Conservation (phyloP, 2,888 invertebrate genomes). For the Drosophila austrosaltans region DNA sequence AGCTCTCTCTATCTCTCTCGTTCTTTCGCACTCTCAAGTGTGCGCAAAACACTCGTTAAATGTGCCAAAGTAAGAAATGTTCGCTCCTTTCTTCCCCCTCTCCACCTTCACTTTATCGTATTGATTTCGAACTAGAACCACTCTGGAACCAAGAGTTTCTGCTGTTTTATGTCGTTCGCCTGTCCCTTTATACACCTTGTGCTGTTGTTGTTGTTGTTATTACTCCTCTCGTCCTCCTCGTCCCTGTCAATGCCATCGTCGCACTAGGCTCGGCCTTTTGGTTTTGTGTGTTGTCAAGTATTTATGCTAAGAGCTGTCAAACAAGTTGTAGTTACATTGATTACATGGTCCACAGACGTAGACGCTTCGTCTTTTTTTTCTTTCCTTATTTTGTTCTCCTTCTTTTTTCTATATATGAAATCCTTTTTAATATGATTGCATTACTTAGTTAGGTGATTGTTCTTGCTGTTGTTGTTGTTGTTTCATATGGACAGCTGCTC, state of each 20-base stretch:
- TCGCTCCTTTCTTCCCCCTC: neutral
- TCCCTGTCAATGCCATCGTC: conserved; percentile 8
- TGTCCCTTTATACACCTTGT: conserved; percentile 52
- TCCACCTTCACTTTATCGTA: conserved; percentile 32
- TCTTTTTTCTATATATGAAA: conserved; percentile 32
- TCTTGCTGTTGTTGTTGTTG: conserved; percentile 12
- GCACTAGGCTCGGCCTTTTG: conserved; percentile 24
- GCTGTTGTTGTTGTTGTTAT: conserved; percentile 1
- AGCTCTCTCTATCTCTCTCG: conserved; percentile 38
- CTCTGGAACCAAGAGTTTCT: conserved; percentile 38
- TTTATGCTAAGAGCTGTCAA: conserved; percentile 80
- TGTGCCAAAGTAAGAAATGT: conserved; percentile 76
- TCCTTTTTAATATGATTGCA: conserved; percentile 61
- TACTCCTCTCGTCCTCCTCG: neutral
- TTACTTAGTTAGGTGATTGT: conserved; percentile 55
- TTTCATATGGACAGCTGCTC: conserved; percentile 45
- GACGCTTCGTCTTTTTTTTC: neutral
- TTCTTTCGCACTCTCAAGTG: conserved; percentile 54
- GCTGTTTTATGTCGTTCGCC: conserved; percentile 61
- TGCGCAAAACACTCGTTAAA: conserved; percentile 77
- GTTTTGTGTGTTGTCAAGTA: conserved; percentile 60
- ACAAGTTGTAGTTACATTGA: conserved; percentile 78
- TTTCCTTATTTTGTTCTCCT: conserved; percentile 1
- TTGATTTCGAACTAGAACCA: conserved; percentile 45
- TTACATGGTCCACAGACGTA: conserved; percentile 52